These are phyloP conservation scores for Microtus richardsoni DNA, from an alignment of 2,113 vertebrate species.

Conservation along the genomic window DNA sequence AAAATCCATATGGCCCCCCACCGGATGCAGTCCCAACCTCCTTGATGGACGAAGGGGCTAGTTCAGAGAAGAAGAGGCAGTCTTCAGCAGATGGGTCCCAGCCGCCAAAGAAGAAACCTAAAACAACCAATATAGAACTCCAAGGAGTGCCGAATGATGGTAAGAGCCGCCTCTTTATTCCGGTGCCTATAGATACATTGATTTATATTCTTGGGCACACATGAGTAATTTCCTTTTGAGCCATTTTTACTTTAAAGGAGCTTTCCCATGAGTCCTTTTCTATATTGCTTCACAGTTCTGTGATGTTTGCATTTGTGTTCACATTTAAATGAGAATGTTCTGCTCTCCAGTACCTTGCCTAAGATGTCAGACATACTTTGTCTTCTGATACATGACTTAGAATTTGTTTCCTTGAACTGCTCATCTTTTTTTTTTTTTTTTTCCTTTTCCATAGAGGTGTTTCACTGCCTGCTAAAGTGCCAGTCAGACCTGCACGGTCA, in stretches of 20 bases:
- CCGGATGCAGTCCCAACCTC: constrained; percentile 92
- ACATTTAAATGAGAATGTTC: constrained; percentile 11
- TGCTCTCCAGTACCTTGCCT: background rate
- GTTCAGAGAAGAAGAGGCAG: constrained; percentile 95
- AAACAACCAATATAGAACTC: constrained; percentile 97
- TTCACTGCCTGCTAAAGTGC: background rate
- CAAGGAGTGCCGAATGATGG: constrained; percentile 98
- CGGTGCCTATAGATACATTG: fast-evolving
- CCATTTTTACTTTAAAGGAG: background rate
- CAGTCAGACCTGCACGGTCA: background rate
- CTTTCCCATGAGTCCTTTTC: background rate
- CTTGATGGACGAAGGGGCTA: constrained; percentile 89
- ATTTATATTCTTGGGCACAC: background rate
- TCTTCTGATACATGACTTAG: background rate
- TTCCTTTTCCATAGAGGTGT: background rate
- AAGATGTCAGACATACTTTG: background rate
- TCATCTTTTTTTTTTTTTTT: background rate
- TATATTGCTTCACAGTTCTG: background rate
- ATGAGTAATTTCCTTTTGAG: background rate
- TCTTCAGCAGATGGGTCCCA: constrained; percentile 92
- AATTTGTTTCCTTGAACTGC: background rate
- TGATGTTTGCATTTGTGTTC: background rate
- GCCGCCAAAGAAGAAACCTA: constrained; percentile 97
- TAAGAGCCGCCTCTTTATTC: constrained; percentile 77
- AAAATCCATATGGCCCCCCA: constrained; percentile 97